These are phyloP conservation scores for Eristalinus sepulchralis DNA, from an alignment of 2,888 invertebrate species.

Conservation along the genomic window DNA sequence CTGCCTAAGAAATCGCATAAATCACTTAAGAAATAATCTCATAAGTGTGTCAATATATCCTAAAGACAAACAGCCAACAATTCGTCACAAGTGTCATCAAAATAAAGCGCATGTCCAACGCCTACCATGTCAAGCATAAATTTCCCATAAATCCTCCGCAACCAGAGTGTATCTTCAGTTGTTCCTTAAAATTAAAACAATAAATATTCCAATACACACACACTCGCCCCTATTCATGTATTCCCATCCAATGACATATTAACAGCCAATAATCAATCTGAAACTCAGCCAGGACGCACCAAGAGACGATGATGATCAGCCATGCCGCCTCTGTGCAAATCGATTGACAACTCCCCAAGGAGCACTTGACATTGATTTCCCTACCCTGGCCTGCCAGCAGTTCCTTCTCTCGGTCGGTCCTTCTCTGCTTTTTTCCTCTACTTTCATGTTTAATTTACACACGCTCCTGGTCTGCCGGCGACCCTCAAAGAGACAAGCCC, in stretches of 20 bases:
- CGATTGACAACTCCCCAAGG: slow-evolving; percentile 52
- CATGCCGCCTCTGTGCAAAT: slow-evolving; percentile 20
- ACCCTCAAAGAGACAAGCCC: slow-evolving; percentile 16
- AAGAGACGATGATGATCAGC: background rate
- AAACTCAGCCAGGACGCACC: background rate
- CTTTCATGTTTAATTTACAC: slow-evolving; percentile 41
- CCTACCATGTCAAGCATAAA: background rate
- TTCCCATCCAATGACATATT: slow-evolving; percentile 20
- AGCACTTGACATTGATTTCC: slow-evolving; percentile 61
- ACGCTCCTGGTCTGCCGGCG: slow-evolving; percentile 17
- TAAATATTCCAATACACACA: slow-evolving; percentile 13
- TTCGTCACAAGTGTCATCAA: background rate
- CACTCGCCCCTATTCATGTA: background rate
- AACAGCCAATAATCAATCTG: slow-evolving; percentile 49
- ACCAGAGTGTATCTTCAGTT: background rate
- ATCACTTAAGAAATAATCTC: background rate
- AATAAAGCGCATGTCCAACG: background rate
- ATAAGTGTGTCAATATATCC: background rate
- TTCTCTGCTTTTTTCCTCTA: slow-evolving; percentile 2
- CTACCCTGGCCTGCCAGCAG: slow-evolving; percentile 14
- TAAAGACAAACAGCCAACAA: background rate
- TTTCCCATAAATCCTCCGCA: slow-evolving; percentile 2
- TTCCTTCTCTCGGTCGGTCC: background rate
- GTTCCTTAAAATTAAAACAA: slow-evolving; percentile 45
- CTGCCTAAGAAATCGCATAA: background rate